phyloP scores from a whole-genome alignment of 2,113 vertebrate species.

The Ptychochromis oligacanthus region DNA sequence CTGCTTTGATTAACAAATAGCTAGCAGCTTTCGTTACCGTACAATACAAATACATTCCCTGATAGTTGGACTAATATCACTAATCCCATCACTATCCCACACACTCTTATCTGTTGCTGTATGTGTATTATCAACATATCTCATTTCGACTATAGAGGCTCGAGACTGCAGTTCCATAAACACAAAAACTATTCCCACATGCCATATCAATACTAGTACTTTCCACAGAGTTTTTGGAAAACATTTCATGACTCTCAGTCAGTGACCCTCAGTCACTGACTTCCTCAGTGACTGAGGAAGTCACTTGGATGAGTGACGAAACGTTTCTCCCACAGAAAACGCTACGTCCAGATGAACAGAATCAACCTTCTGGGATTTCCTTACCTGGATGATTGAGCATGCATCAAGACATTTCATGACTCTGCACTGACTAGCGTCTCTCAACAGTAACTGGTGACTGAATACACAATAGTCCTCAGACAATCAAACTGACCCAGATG shows the following conservation, averaged over 20 bases:
- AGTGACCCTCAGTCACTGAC: too few species aligned
- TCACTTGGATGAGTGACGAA: too few species aligned
- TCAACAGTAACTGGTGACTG: slow-evolving; percentile 7
- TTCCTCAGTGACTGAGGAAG: too few species aligned
- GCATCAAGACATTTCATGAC: slow-evolving; percentile 8
- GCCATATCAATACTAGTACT: background rate
- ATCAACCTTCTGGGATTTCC: too few species aligned
- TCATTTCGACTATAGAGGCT: slow-evolving; percentile 22
- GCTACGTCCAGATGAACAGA: too few species aligned
- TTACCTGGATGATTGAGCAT: too few species aligned
- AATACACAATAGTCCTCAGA: background rate
- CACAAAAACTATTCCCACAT: background rate
- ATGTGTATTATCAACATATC: slow-evolving; percentile 20
- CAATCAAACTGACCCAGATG: background rate
- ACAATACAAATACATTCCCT: background rate
- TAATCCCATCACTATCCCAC: slow-evolving; percentile 12
- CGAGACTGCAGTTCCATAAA: background rate
- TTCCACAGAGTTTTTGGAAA: slow-evolving; percentile 18
- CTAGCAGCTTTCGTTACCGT: background rate
- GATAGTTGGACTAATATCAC: slow-evolving; percentile 11
- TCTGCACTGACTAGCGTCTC: slow-evolving; percentile 13
- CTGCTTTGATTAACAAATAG: slow-evolving; percentile 39
- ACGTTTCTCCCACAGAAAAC: too few species aligned
- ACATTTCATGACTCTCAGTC: slow-evolving; percentile 17
- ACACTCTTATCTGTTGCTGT: slow-evolving; percentile 22